phyloP scores from a whole-genome alignment of 2,888 invertebrate species.

The Clunio marinus region DNA sequence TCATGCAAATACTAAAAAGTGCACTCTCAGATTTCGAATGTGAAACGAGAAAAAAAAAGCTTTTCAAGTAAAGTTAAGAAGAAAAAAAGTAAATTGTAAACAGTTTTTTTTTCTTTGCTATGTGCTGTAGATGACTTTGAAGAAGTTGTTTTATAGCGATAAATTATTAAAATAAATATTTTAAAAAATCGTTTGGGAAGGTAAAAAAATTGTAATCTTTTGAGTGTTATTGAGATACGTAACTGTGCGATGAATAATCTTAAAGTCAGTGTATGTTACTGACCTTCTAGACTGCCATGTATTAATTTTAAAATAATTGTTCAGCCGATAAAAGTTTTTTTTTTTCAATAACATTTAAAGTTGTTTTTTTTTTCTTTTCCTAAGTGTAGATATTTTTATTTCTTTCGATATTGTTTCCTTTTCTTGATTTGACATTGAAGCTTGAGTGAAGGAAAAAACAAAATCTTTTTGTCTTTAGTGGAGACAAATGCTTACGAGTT shows the following conservation, averaged over 20 bases:
- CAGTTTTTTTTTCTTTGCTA: not conserved
- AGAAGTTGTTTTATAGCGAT: conserved; percentile 12
- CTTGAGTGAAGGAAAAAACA: too few species aligned
- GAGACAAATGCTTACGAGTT: not conserved
- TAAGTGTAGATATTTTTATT: not conserved
- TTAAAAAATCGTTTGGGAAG: not conserved
- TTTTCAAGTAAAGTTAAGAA: not conserved
- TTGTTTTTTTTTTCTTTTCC: not conserved
- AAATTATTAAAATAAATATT: conserved; percentile 13
- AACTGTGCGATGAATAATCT: not conserved
- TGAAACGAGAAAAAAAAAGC: not conserved
- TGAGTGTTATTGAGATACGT: not conserved
- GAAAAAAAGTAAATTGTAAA: conserved; percentile 25
- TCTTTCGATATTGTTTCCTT: not conserved
- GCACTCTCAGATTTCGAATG: conserved; percentile 23
- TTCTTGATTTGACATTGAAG: too few species aligned
- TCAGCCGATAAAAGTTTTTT: not conserved
- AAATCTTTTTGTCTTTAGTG: too few species aligned
- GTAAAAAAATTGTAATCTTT: not conserved
- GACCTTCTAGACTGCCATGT: not conserved
- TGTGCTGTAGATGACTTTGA: conserved; percentile 20
- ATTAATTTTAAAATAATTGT: conserved; percentile 1
- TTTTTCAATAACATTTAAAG: not conserved
- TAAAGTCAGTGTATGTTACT: not conserved
- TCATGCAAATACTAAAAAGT: conserved; percentile 31